Evolutionary conservation across 2,888 invertebrate genomes (phyloP), one percentile per base, ranked within the genome.

Genomic region (Mimachlamys varia): DNA sequence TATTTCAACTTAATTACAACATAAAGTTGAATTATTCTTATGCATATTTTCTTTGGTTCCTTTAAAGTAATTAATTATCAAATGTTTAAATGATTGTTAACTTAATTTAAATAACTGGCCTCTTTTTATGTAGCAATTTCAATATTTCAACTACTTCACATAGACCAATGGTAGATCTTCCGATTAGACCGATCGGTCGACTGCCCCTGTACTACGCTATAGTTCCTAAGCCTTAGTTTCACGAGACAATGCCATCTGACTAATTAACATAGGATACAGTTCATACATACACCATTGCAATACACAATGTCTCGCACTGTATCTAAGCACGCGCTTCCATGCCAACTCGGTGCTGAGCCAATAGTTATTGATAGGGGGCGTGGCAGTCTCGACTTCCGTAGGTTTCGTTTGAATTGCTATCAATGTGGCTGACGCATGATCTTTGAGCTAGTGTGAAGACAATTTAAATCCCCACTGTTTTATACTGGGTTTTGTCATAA

Each of bases 271-370:
- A 76, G 4, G 76, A 53, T 53, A 53, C 53, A 53, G 53, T 53
- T 53, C 53, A 53, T 53, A 53, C 50, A 19, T 27, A 76, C 76
- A 76, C 27, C 33, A 27, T 33, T 76, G 76, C 76, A 76, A 76
- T 76, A 76, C 76, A 50, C 88, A 88, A 50, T 53, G 50, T 19
- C 53, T 7, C 27, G n/a, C 53, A 27, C 88, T 44, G 88, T 88
- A 33, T 88, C 88, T 53, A 88, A 88, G 88, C 88, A 50, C 88
- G 88, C 88, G 53, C 22, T 88, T 50, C 88, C 88, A 88, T 88
- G 50, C 53, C 50, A 55, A 88, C 55, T 17, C 50, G 37, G 15
- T 88, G 22, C 50, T 50, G 22, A 50, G 33, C 55, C 88, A 88
- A 50, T 88, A 53, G 76, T 58, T 58, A 76, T 27, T 33, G 27